These are phyloP conservation scores for Drosophila prolongata DNA, from an alignment of 2,888 invertebrate genomes.

Conservation along the genomic window DNA sequence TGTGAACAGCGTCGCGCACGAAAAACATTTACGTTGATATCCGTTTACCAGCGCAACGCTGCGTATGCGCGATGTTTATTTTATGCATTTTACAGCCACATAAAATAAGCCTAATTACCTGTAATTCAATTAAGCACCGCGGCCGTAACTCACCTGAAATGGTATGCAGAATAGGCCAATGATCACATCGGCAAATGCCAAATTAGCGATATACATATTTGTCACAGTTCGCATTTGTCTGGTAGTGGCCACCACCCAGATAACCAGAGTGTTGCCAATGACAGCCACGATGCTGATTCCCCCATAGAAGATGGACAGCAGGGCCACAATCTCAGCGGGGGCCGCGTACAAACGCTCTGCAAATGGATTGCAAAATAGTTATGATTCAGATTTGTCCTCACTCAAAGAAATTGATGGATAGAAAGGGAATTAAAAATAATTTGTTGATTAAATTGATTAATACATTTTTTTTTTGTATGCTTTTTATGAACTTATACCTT, in stretches of 20 bases:
- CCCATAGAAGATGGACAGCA: slow-evolving; percentile 92
- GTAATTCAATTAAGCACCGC: not conserved
- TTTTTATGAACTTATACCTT: too few relatives aligned
- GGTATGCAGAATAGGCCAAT: slow-evolving; percentile 94
- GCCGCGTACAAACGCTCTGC: slow-evolving; percentile 89
- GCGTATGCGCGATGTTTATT: slow-evolving; percentile 61
- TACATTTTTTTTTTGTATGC: too few relatives aligned
- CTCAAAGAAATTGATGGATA: not conserved
- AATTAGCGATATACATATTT: slow-evolving; percentile 93
- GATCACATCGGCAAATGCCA: slow-evolving; percentile 93
- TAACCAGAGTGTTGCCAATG: slow-evolving; percentile 93
- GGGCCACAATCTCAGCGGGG: slow-evolving; percentile 89
- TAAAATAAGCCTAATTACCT: slow-evolving; percentile 13
- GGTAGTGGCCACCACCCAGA: slow-evolving; percentile 92
- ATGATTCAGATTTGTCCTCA: not conserved
- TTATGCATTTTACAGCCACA: slow-evolving; percentile 27
- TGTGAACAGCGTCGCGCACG: slow-evolving; percentile 51
- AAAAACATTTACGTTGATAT: slow-evolving; percentile 57
- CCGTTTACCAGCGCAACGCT: slow-evolving; percentile 12
- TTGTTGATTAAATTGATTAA: too few relatives aligned
- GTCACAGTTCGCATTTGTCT: slow-evolving; percentile 93
- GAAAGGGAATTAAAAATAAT: not conserved
- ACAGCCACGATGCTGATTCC: slow-evolving; percentile 92
- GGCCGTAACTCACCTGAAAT: slow-evolving; percentile 87
- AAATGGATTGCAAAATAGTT: not conserved